phyloP scores from a whole-genome alignment of 2,888 invertebrate species.

The Ophraella communa region DNA sequence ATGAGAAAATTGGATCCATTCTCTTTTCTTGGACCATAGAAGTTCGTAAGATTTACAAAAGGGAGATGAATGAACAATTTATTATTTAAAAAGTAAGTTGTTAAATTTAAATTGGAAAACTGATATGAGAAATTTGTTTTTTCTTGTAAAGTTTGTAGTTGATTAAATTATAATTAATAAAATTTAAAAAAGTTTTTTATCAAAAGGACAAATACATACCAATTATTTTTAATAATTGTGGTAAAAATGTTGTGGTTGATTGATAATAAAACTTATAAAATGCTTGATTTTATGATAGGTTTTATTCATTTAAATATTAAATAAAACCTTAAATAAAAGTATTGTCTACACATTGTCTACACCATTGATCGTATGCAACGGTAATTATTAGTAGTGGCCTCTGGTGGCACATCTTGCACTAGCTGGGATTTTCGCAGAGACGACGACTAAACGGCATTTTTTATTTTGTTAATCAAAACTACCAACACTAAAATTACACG shows the following conservation, averaged over 20 bases:
- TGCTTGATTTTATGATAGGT: no score
- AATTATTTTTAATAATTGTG: no score
- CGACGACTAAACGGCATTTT: constrained; percentile 43
- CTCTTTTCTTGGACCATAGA: constrained; percentile 35
- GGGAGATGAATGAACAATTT: no score
- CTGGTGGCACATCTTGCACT: constrained; percentile 52
- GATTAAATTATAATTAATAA: not conserved
- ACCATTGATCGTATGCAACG: constrained; percentile 19
- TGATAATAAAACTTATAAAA: no score
- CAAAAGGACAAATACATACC: no score
- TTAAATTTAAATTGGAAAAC: not conserved
- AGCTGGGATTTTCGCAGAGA: constrained; percentile 43
- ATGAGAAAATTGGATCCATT: constrained; percentile 46
- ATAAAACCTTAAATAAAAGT: not conserved
- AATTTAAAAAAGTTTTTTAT: no score
- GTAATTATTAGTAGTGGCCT: constrained; percentile 57
- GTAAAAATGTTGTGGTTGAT: no score
- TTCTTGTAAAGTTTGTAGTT: no score
- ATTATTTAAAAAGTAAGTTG: not conserved
- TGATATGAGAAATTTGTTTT: no score
- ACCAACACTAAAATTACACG: constrained; percentile 41
- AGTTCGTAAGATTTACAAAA: not conserved
- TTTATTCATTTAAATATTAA: not conserved
- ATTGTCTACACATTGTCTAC: not conserved
- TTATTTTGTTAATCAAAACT: constrained; percentile 45